Evolutionary conservation across 2,888 invertebrate genomes (phyloP).

Genomic region (Chrysopilus asiliformis): DNA sequence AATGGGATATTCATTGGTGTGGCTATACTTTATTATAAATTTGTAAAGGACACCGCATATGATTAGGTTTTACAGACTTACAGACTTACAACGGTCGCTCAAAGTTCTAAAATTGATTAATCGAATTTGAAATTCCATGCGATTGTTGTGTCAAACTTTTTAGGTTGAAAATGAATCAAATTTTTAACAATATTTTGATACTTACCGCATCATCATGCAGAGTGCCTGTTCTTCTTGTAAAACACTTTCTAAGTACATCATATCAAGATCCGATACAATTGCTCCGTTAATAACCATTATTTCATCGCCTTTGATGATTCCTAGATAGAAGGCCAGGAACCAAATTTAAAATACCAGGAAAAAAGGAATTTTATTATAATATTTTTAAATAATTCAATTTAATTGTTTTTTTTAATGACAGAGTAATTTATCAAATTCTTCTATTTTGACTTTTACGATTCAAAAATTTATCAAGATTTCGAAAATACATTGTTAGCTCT

Average conservation of each 20-base stretch:
- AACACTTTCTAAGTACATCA: conserved; percentile 97
- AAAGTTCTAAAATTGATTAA: background rate
- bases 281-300: conserved; percentile 98
- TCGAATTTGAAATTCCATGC: background rate
- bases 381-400: too few species aligned
- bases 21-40: too few species aligned
- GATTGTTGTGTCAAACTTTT: background rate
- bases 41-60: too few species aligned
- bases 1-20: too few species aligned
- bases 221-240: conserved; percentile 87
- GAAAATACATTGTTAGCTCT: too few species aligned
- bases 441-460: too few species aligned
- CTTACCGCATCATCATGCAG: conserved; percentile 89
- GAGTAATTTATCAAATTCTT: too few species aligned
- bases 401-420: too few species aligned
- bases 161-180: background rate
- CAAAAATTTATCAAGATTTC: too few species aligned
- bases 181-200: too few species aligned
- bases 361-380: conserved; percentile 1
- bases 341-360: conserved; percentile 5
- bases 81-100: background rate
- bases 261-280: conserved; percentile 94
- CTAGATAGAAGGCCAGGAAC: conserved; percentile 40
- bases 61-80: too few species aligned
- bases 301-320: conserved; percentile 94